A percentile compares a stretch with the other conserved stretches of the same genome.
Conservation (phyloP, 1,140 invertebrate genomes). For the Pollicipes pollicipes region DNA sequence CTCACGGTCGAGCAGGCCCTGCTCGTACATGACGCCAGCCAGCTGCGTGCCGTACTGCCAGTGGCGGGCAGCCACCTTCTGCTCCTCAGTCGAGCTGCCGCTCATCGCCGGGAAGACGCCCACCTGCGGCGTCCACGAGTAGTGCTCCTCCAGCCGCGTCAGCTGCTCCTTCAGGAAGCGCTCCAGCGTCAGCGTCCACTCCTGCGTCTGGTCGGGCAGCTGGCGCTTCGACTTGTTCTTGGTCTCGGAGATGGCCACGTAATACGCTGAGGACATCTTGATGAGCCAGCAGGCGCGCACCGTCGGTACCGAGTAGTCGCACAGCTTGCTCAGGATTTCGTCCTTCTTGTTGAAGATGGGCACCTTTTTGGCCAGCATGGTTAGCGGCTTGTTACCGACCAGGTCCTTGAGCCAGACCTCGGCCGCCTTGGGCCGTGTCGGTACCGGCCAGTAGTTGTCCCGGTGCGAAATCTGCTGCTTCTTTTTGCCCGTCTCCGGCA, state of each 20-base stretch:
- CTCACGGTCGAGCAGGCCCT: conserved; percentile 72
- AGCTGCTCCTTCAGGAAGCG: conserved; percentile 84
- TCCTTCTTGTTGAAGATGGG: conserved; percentile 96
- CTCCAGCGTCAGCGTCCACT: conserved; percentile 80
- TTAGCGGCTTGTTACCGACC: conserved; percentile 75
- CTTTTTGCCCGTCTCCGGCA: conserved; percentile 77
- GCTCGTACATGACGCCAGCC: conserved; percentile 73
- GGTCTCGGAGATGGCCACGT: conserved; percentile 79
- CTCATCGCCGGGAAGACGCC: conserved; percentile 6
- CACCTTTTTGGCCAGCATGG: conserved; percentile 69
- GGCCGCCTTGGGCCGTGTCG: conserved; percentile 61
- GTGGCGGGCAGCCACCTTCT: conserved; percentile 28
- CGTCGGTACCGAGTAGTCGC: conserved; percentile 88
- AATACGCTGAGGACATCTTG: conserved; percentile 87
- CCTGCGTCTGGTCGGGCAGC: conserved; percentile 79
- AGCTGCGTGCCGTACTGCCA: conserved; percentile 83
- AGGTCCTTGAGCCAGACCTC: conserved; percentile 94
- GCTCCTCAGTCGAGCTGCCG: conserved; percentile 6
- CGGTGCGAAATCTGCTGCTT: conserved; percentile 82
- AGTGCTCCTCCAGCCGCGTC: conserved; percentile 2
- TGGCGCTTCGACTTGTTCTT: conserved; percentile 68
- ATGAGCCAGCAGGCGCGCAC: conserved; percentile 89
- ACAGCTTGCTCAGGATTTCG: conserved; percentile 82
- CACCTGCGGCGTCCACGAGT: not conserved
- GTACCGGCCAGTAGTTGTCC: conserved; percentile 89